A percentile compares a stretch with the other conserved stretches of the same genome.
Evolutionary conservation across 2,797 vertebrate genomes (phyloP).

Genomic region (Pangasius larnaudii): DNA sequence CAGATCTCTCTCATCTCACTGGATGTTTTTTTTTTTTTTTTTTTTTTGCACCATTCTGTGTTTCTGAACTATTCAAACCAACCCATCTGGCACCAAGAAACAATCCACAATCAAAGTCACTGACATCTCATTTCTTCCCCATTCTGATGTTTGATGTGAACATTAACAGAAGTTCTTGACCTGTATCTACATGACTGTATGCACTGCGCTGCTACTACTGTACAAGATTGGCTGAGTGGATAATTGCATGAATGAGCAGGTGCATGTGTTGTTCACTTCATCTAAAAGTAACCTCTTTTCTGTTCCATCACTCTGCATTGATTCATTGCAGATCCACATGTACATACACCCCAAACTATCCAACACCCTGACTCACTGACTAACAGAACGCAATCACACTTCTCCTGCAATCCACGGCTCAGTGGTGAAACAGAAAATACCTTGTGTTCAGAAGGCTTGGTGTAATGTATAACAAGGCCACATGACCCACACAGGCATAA

Average conservation of each 20-base stretch:
- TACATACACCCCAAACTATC: not conserved
- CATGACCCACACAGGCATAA: not conserved
- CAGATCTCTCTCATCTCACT: not conserved
- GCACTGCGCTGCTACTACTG: too few species aligned
- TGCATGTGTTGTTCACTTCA: not conserved
- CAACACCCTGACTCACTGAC: not conserved
- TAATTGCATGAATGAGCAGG: not conserved
- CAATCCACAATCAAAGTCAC: not conserved
- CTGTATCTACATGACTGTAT: not conserved
- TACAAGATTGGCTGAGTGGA: not conserved
- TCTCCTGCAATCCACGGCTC: not conserved
- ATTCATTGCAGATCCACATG: not conserved
- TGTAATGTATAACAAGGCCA: not conserved
- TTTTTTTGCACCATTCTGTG: not conserved
- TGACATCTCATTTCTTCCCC: not conserved
- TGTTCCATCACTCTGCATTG: not conserved
- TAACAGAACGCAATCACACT: not conserved
- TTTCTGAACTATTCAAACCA: not conserved
- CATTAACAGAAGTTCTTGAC: not conserved
- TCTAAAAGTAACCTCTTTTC: not conserved
- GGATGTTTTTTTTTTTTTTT: not conserved
- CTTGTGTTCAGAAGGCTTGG: not conserved
- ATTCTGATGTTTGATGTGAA: not conserved
- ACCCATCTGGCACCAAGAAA: not conserved
- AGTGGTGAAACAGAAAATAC: not conserved